A percentile compares a stretch with the other conserved stretches of the same genome.
Conservation (phyloP, 2,797 vertebrate genomes). For the Aythya fuligula region DNA sequence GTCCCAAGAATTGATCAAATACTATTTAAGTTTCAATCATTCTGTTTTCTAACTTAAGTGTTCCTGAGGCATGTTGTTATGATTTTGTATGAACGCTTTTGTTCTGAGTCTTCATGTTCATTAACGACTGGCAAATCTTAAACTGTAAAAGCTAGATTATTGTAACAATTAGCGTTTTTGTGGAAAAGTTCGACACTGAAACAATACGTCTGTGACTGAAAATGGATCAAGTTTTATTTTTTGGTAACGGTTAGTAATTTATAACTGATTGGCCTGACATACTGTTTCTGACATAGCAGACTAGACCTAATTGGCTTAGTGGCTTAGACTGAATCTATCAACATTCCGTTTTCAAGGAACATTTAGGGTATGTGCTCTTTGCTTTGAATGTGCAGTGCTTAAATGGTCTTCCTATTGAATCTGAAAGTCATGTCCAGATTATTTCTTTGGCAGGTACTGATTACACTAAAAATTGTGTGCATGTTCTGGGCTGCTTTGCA, state of each 20-base stretch:
- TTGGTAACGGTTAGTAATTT: constrained; percentile 4
- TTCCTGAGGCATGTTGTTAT: constrained; percentile 75
- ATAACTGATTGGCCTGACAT: constrained; percentile 50
- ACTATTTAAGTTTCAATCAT: constrained; percentile 57
- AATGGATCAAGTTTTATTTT: constrained; percentile 12
- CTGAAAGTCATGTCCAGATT: constrained; percentile 73
- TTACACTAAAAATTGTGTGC: constrained; percentile 46
- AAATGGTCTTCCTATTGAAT: constrained; percentile 49
- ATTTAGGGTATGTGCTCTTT: constrained; percentile 73
- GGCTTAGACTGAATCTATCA: constrained; percentile 53
- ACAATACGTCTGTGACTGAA: constrained; percentile 20
- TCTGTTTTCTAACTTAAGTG: constrained; percentile 73
- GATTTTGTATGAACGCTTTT: constrained; percentile 24
- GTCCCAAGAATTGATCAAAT: constrained; percentile 68
- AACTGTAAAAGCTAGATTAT: constrained; percentile 7
- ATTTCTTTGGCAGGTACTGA: constrained; percentile 73
- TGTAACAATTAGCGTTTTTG: constrained; percentile 1
- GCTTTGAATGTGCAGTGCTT: constrained; percentile 61
- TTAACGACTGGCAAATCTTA: constrained; percentile 44
- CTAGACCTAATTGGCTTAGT: constrained; percentile 52
- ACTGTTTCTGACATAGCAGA: constrained; percentile 23
- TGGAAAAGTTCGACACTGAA: constrained; percentile 26
- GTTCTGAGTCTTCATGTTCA: constrained; percentile 12
- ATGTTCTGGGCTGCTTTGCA: constrained; percentile 36
- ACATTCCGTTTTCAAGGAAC: constrained; percentile 74